Evolutionary conservation across 64 coral and sea anemone genomes (phyloP).

Genomic region (Montipora sp.): DNA sequence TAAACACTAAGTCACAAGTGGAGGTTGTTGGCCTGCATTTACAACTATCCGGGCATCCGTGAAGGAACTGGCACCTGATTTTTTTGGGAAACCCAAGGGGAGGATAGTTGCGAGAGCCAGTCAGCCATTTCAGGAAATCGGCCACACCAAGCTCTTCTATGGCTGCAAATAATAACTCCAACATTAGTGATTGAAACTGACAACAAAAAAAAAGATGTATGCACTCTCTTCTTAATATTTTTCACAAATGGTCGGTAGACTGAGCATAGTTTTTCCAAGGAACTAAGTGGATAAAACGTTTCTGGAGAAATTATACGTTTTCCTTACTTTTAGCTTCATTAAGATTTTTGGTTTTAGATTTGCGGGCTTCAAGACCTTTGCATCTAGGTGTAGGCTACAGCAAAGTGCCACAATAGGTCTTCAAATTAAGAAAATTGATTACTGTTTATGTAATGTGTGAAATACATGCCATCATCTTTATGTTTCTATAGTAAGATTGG

Average conservation of each 20-base stretch:
- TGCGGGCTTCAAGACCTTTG: background rate
- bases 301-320: background rate
- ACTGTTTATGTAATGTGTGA: background rate
- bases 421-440: background rate
- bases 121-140: slow-evolving; percentile 54
- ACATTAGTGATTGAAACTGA: background rate
- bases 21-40: slow-evolving; percentile 59
- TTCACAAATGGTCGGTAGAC: background rate
- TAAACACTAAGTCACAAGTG: slow-evolving; percentile 58
- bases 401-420: background rate
- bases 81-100: slow-evolving; percentile 45
- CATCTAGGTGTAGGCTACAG: background rate
- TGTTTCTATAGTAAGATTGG: background rate
- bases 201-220: background rate
- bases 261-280: background rate
- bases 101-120: slow-evolving; percentile 21
- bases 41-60: slow-evolving; percentile 51
- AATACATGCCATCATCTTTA: background rate
- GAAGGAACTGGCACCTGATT: slow-evolving; percentile 31
- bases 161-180: slow-evolving; percentile 23
- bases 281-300: background rate
- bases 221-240: background rate
- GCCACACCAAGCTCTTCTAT: slow-evolving; percentile 21
- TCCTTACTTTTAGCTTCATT: background rate
- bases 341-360: background rate